These are phyloP conservation scores for Crocuta crocuta DNA, from an alignment of 2,113 vertebrate species.

Conservation along the genomic window DNA sequence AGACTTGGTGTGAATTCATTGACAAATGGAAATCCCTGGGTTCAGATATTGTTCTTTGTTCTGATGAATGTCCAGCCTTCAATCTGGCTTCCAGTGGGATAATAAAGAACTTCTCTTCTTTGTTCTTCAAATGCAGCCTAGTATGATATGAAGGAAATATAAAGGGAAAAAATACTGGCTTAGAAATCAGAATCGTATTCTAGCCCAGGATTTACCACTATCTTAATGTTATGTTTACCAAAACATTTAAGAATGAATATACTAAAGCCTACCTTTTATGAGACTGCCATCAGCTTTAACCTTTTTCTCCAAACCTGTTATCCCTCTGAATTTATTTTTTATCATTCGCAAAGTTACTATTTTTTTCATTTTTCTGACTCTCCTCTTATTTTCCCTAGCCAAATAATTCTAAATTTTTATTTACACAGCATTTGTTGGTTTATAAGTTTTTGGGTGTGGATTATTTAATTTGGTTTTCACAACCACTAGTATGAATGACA, in stretches of 20 bases:
- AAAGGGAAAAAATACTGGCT: background rate
- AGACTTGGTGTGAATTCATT: background rate
- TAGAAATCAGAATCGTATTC: background rate
- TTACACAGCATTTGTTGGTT: background rate
- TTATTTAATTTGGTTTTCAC: background rate
- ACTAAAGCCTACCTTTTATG: background rate
- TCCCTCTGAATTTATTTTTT: background rate
- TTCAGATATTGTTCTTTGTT: background rate
- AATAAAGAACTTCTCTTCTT: background rate
- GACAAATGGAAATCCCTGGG: background rate
- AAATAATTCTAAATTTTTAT: background rate
- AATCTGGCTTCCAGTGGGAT: background rate
- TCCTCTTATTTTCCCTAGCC: background rate
- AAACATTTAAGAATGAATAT: background rate
- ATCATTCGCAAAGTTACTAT: background rate
- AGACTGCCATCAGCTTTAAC: background rate
- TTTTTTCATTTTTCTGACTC: background rate
- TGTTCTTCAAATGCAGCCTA: background rate
- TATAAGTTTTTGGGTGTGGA: background rate
- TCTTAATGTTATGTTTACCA: background rate
- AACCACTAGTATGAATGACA: background rate
- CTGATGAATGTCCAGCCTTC: background rate
- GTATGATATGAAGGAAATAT: background rate
- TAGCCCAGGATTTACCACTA: background rate
- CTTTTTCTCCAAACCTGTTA: background rate